Conservation (phyloP, 1,140 invertebrate species). For the Galendromus occidentalis region DNA sequence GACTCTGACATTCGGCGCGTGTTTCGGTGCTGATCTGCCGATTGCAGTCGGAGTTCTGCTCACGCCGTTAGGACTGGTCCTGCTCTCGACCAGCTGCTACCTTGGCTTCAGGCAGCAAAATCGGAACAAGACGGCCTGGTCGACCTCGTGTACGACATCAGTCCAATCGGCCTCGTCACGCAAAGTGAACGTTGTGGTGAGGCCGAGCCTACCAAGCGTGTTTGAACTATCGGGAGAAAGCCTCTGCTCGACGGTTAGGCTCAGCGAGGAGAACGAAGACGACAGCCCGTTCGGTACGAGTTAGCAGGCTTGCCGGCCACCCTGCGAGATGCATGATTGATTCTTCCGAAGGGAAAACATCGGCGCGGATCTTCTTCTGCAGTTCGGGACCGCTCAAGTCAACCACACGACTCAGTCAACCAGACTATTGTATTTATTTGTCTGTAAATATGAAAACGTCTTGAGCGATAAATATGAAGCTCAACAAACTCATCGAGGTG, state of each 20-base stretch:
- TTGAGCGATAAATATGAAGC: too few species aligned
- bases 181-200: not conserved
- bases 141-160: not conserved
- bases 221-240: not conserved
- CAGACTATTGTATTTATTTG: too few species aligned
- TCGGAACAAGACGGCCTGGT: not conserved
- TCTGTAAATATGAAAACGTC: too few species aligned
- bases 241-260: not conserved
- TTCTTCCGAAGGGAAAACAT: too few species aligned
- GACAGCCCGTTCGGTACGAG: not conserved
- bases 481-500: too few species aligned
- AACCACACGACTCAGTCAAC: too few species aligned
- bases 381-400: too few species aligned
- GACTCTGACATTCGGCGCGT: not conserved
- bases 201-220: slow-evolving; percentile 1
- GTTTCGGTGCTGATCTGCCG: not conserved
- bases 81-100: not conserved
- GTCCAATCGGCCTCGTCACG: not conserved
- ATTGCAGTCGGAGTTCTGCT: not conserved
- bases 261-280: not conserved
- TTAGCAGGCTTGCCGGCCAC: too few species aligned
- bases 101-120: not conserved
- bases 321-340: too few species aligned
- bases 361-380: too few species aligned
- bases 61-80: not conserved